Conservation (phyloP, 2,888 invertebrate species). For the Mythimna ferrago region DNA sequence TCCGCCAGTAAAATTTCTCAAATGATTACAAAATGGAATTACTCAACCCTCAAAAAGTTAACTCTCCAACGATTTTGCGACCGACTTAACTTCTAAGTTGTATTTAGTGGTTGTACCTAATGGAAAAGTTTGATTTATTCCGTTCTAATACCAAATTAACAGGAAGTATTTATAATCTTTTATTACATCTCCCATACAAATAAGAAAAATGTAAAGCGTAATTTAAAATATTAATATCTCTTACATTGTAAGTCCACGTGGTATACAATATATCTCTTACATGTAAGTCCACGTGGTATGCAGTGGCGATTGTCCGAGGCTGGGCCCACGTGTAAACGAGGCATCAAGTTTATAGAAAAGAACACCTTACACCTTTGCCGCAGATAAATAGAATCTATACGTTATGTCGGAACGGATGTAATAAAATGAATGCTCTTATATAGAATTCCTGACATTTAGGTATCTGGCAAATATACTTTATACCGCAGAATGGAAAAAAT, state of each 20-base stretch:
- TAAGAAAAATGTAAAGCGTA: no score
- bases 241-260: not conserved
- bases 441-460: not conserved
- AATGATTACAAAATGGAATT: conserved; percentile 4
- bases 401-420: conserved; percentile 13
- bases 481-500: not conserved
- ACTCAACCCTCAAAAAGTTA: not conserved
- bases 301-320: no score
- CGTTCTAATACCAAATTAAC: no score
- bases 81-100: conserved; percentile 5
- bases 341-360: conserved; percentile 4
- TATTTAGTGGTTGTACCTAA: conserved; percentile 1
- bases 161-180: not conserved
- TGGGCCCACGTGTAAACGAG: no score
- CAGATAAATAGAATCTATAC: conserved; percentile 22
- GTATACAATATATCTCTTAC: no score
- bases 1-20: not conserved
- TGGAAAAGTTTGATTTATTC: not conserved
- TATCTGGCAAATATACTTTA: not conserved
- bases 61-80: not conserved
- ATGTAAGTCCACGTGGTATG: not conserved
- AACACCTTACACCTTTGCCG: conserved; percentile 16
- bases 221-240: not conserved
- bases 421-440: conserved; percentile 12
- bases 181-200: not conserved